A percentile compares a stretch with the other conserved stretches of the same genome.
Evolutionary conservation across 2,888 invertebrate genomes (phyloP).

Genomic region (Trissolcus brochymenae): DNA sequence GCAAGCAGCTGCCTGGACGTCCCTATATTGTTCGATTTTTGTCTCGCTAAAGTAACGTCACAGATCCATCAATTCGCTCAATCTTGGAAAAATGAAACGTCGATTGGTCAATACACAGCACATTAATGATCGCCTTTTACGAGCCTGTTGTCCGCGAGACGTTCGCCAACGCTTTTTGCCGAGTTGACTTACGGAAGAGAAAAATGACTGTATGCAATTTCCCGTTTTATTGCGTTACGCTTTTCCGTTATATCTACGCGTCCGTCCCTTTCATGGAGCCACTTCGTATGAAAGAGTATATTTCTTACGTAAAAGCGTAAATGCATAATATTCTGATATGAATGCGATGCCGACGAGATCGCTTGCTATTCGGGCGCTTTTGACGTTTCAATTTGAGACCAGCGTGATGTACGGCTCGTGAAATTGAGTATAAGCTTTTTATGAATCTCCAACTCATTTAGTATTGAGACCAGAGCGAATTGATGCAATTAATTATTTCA

Average conservation of each 20-base stretch:
- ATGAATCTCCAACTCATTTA: conserved; percentile 13
- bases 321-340: conserved; percentile 40
- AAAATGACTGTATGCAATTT: conserved; percentile 52
- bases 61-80: conserved; percentile 34
- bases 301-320: conserved; percentile 40
- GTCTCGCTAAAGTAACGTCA: not conserved
- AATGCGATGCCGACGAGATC: conserved; percentile 16
- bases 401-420: conserved; percentile 22
- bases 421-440: conserved; percentile 17
- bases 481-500: not conserved
- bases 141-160: conserved; percentile 29
- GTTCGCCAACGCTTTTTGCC: conserved; percentile 34
- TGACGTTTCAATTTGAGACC: conserved; percentile 43
- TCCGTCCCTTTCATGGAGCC: conserved; percentile 39
- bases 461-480: conserved; percentile 14
- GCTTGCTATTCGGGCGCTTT: conserved; percentile 31
- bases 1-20: conserved; percentile 18
- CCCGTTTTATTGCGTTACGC: conserved; percentile 49
- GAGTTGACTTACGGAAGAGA: conserved; percentile 20
- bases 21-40: conserved; percentile 17
- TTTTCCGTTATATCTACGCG: conserved; percentile 39
- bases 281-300: conserved; percentile 39
- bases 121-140: conserved; percentile 35
- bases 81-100: conserved; percentile 28
- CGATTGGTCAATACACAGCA: conserved; percentile 29